Percentiles rank a stretch among this genome's conserved stretches.
Conservation (phyloP, 2,113 vertebrate genomes). For the Strix uralensis region DNA sequence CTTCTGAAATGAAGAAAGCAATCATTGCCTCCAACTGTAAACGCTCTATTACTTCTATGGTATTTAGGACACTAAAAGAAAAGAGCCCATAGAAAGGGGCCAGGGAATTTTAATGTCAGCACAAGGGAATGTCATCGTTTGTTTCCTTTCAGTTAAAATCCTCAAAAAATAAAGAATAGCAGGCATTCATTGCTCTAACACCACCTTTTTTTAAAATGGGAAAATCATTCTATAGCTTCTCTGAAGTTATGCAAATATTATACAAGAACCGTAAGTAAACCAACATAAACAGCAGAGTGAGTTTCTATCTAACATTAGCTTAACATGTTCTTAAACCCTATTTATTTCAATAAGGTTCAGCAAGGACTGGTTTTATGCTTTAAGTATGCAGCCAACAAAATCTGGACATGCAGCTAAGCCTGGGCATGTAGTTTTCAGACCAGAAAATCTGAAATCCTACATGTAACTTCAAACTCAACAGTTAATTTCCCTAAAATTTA, state of each 20-base stretch:
- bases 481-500: background rate
- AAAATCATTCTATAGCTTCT: background rate
- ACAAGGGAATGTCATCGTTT: slow-evolving; percentile 8
- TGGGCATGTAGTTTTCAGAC: background rate
- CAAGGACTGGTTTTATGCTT: background rate
- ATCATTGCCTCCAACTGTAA: slow-evolving; percentile 37
- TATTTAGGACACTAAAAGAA: slow-evolving; percentile 56
- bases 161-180: background rate
- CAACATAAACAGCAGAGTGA: background rate
- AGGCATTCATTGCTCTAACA: background rate
- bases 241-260: background rate
- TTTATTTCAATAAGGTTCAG: background rate
- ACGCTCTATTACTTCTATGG: slow-evolving; percentile 33
- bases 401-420: background rate
- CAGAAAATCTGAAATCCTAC: background rate
- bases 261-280: background rate
- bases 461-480: background rate
- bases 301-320: background rate
- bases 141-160: background rate
- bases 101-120: slow-evolving; percentile 34
- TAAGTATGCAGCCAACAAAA: background rate
- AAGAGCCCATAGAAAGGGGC: slow-evolving; percentile 12
- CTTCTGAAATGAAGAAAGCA: slow-evolving; percentile 17
- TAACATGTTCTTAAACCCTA: background rate
- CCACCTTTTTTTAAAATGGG: background rate